phyloP scores from a whole-genome alignment of 1,140 invertebrate genomes.

The Spodoptera frugiperda region DNA sequence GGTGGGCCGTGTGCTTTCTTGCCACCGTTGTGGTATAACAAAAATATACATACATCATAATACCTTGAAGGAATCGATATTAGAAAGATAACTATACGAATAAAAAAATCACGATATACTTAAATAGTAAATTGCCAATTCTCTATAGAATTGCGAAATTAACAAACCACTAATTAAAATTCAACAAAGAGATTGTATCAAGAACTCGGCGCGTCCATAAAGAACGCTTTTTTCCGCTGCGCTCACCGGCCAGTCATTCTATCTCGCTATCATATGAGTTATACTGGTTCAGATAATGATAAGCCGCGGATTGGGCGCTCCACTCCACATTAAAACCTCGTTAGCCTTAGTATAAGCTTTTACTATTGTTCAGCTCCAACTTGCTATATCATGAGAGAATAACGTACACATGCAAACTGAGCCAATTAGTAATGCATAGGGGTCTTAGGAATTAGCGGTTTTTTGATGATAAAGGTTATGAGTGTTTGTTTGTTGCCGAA shows the following conservation, averaged over 20 bases:
- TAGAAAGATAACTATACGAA: too few species aligned
- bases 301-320: slow-evolving; percentile 62
- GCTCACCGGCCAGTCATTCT: slow-evolving; percentile 60
- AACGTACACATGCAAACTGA: not conserved
- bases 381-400: slow-evolving; percentile 36
- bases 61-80: too few species aligned
- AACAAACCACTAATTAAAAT: slow-evolving; percentile 37
- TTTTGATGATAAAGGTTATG: too few species aligned
- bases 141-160: slow-evolving; percentile 1
- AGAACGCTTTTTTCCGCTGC: slow-evolving; percentile 42
- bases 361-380: slow-evolving; percentile 49
- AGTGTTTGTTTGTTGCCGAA: too few species aligned
- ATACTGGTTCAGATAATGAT: slow-evolving; percentile 72
- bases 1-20: too few species aligned
- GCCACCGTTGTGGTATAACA: too few species aligned
- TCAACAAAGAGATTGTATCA: slow-evolving; percentile 44
- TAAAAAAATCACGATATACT: too few species aligned
- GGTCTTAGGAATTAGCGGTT: not conserved
- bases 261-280: slow-evolving; percentile 70
- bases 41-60: too few species aligned
- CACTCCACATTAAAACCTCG: slow-evolving; percentile 74
- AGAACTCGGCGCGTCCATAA: slow-evolving; percentile 27
- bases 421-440: slow-evolving; percentile 21
- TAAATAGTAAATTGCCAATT: not conserved
- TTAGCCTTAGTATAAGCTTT: slow-evolving; percentile 63